Conservation (phyloP, 2,888 invertebrate genomes). For the Plutella xylostella region DNA sequence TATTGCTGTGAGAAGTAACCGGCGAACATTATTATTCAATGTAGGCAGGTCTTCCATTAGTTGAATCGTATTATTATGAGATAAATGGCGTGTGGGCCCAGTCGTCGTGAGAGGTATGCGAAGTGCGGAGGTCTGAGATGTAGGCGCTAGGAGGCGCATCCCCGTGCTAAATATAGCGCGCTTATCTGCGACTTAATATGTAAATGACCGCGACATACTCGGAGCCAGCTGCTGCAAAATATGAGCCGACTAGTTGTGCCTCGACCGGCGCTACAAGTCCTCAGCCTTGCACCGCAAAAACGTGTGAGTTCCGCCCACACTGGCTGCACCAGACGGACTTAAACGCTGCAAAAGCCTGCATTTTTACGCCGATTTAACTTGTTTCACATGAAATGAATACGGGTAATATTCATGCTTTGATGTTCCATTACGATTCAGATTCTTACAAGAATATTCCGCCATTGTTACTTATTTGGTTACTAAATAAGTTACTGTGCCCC, state of each 20-base stretch:
- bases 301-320: conserved; percentile 25
- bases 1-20: neutral
- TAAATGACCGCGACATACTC: conserved; percentile 64
- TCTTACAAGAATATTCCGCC: too few relatives aligned
- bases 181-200: conserved; percentile 65
- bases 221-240: conserved; percentile 59
- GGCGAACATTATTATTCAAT: neutral
- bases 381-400: too few relatives aligned
- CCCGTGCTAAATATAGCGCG: conserved; percentile 61
- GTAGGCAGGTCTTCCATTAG: neutral
- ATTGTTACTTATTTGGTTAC: too few relatives aligned
- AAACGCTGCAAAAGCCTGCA: too few relatives aligned
- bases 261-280: conserved; percentile 41
- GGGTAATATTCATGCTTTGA: too few relatives aligned
- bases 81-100: neutral
- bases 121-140: neutral
- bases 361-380: too few relatives aligned
- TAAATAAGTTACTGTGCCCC: too few relatives aligned
- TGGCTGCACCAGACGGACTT: too few relatives aligned
- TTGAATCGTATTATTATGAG: neutral
- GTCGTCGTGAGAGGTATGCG: neutral
- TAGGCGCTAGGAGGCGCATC: conserved; percentile 28
- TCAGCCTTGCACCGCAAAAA: conserved; percentile 36
- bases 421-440: too few relatives aligned
- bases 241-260: conserved; percentile 43